Evolutionary conservation across 1,140 invertebrate species (phyloP).

Genomic region (Drosophila tani): DNA sequence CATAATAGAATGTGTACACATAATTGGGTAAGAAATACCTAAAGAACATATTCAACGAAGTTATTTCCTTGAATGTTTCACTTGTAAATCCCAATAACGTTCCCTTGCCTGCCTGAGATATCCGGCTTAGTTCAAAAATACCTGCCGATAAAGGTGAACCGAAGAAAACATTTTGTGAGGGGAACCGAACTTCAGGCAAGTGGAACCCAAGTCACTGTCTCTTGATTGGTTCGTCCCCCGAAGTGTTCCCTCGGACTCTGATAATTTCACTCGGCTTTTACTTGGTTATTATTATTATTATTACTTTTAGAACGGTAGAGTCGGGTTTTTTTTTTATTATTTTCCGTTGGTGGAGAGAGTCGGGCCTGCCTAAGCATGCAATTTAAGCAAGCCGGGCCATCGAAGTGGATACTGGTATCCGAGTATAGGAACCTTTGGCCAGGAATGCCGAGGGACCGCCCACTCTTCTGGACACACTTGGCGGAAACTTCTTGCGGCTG

Average conservation of each 20-base stretch:
- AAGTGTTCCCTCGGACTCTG: conserved; percentile 18
- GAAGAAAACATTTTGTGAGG: neutral
- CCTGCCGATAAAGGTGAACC: neutral
- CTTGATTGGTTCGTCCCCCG: conserved; percentile 43
- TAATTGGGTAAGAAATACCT: too few species aligned
- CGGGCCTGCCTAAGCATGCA: conserved; percentile 42
- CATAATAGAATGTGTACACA: too few species aligned
- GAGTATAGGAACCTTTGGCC: conserved; percentile 31
- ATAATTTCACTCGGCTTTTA: conserved; percentile 51
- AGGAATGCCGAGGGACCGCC: conserved; percentile 50
- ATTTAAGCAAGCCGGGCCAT: conserved; percentile 30
- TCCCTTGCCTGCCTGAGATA: neutral
- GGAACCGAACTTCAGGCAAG: neutral
- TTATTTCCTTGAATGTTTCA: neutral
- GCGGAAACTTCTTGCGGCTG: conserved; percentile 56
- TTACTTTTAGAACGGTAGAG: conserved; percentile 60
- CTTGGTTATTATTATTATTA: conserved; percentile 62
- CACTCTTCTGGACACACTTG: conserved; percentile 56
- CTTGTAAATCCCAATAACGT: too few species aligned
- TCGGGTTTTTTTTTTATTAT: conserved; percentile 55
- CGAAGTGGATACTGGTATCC: conserved; percentile 32
- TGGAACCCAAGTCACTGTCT: conserved; percentile 15
- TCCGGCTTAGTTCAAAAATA: conserved; percentile 8
- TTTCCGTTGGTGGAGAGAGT: conserved; percentile 33
- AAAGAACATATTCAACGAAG: too few species aligned